A percentile compares a stretch with the other conserved stretches of the same genome.
Evolutionary conservation across 2,888 invertebrate species (phyloP).

Genomic region (Drosophila macrospina): DNA sequence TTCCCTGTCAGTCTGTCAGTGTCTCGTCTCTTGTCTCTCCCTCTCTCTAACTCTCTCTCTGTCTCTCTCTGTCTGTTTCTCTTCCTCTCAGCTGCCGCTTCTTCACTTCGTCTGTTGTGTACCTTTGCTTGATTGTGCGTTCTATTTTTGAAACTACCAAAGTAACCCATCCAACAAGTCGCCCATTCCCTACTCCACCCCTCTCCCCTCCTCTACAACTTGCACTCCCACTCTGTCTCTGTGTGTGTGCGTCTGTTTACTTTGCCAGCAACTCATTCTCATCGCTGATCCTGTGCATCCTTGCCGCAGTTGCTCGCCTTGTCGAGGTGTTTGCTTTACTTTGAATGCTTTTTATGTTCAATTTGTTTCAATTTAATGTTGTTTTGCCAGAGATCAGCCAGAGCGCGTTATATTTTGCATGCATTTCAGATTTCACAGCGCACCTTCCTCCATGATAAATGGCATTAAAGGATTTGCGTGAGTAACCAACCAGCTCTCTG

Average conservation of each 20-base stretch:
- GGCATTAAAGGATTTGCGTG: slow-evolving; percentile 78
- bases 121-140: slow-evolving; percentile 71
- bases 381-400: slow-evolving; percentile 75
- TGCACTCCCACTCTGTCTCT: slow-evolving; percentile 39
- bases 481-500: slow-evolving; percentile 60
- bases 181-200: neutral
- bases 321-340: slow-evolving; percentile 77
- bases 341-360: slow-evolving; percentile 81
- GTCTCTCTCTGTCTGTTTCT: neutral
- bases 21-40: slow-evolving; percentile 16
- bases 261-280: slow-evolving; percentile 65
- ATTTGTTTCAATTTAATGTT: slow-evolving; percentile 81
- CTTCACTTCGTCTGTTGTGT: slow-evolving; percentile 52
- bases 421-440: slow-evolving; percentile 70
- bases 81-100: neutral
- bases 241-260: slow-evolving; percentile 63
- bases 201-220: slow-evolving; percentile 22
- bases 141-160: slow-evolving; percentile 58
- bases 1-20: slow-evolving; percentile 58
- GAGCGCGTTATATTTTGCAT: slow-evolving; percentile 71
- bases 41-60: neutral
- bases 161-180: slow-evolving; percentile 62
- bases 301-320: slow-evolving; percentile 5
- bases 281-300: slow-evolving; percentile 25
- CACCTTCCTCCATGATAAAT: slow-evolving; percentile 69